Conservation (phyloP, 2,888 invertebrate genomes). For the Temnothorax unifasciatus region DNA sequence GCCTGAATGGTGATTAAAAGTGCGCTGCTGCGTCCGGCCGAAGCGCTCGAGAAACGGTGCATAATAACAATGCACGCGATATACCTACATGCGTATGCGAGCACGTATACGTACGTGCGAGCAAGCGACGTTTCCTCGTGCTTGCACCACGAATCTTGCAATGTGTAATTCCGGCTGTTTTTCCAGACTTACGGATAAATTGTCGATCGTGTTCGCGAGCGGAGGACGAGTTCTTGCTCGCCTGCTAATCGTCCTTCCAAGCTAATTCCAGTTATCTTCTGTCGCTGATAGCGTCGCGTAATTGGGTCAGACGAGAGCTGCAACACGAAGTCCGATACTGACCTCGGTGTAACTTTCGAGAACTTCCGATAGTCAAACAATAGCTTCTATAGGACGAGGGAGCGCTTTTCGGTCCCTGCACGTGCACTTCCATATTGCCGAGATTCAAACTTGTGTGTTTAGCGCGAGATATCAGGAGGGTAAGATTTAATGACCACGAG, state of each 20-base stretch:
- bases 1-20: conserved; percentile 81
- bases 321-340: conserved; percentile 36
- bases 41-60: conserved; percentile 66
- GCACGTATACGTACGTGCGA: neutral
- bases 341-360: conserved; percentile 38
- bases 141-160: neutral
- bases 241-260: neutral
- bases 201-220: neutral
- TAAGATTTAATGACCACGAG: neutral
- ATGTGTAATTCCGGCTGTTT: neutral
- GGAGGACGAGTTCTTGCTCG: conserved; percentile 10
- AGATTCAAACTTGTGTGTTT: conserved; percentile 43
- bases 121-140: neutral
- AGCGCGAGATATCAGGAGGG: conserved; percentile 1
- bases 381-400: neutral
- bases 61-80: conserved; percentile 68
- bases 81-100: neutral
- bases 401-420: conserved; percentile 1
- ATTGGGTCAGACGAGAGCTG: conserved; percentile 38
- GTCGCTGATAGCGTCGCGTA: conserved; percentile 13
- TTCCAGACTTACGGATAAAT: neutral
- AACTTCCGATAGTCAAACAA: conserved; percentile 48
- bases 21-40: conserved; percentile 72
- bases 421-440: conserved; percentile 36
- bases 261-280: conserved; percentile 33